Evolutionary conservation across 2,888 invertebrate genomes (phyloP).

Genomic region (Xanthorhoe spadicearia): DNA sequence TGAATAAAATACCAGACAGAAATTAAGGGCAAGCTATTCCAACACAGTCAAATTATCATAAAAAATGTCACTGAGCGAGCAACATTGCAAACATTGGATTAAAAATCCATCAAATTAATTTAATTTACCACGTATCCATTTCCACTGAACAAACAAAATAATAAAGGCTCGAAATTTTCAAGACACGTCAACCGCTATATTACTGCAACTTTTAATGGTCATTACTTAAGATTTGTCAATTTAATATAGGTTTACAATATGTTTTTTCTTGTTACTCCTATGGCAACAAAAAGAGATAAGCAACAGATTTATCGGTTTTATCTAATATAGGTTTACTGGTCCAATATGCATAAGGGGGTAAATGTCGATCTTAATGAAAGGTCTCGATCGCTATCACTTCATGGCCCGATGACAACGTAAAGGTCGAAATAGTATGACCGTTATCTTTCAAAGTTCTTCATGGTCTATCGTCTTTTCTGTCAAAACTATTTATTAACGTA

Average conservation of each 20-base stretch:
- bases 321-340: too few relatives aligned
- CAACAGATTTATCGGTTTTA: too few relatives aligned
- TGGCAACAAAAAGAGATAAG: too few relatives aligned
- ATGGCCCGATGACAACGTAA: not conserved
- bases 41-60: conserved; percentile 3
- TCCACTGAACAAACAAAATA: conserved; percentile 79
- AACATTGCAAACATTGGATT: conserved; percentile 47
- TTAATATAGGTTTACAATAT: too few relatives aligned
- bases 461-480: too few relatives aligned
- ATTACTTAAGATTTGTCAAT: too few relatives aligned
- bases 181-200: conserved; percentile 5
- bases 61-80: conserved; percentile 19
- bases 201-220: not conserved
- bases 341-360: too few relatives aligned
- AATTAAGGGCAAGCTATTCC: not conserved
- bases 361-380: not conserved
- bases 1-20: not conserved
- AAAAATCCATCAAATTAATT: conserved; percentile 76
- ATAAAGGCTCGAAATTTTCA: conserved; percentile 53
- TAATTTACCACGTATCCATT: conserved; percentile 77
- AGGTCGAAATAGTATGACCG: not conserved
- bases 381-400: not conserved
- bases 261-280: too few relatives aligned
- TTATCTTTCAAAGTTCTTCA: not conserved
- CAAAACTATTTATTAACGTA: too few relatives aligned